A percentile compares a stretch with the other conserved stretches of the same genome.
phyloP scores from a whole-genome alignment of 2,797 vertebrate species.

The Hephaestus fuliginosus region DNA sequence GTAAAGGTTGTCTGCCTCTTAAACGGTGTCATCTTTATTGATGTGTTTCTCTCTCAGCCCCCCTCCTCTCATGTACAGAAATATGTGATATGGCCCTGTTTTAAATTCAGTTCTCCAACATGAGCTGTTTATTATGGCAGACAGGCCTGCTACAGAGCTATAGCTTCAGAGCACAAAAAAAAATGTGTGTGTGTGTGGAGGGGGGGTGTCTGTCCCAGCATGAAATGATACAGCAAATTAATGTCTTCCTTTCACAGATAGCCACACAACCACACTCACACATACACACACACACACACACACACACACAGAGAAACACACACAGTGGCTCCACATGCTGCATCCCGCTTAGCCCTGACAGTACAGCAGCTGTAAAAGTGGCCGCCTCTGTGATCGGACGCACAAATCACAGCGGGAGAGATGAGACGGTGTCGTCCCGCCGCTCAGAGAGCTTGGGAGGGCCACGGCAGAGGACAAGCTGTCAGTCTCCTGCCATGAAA shows the following conservation, averaged over 20 bases:
- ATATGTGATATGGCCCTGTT: constrained; percentile 83
- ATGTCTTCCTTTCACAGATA: constrained; percentile 83
- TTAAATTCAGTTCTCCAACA: constrained; percentile 85
- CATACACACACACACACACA: constrained; percentile 41
- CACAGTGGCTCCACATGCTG: constrained; percentile 68
- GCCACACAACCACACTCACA: constrained; percentile 63
- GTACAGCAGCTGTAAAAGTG: constrained; percentile 82
- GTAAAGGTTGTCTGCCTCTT: constrained; percentile 90
- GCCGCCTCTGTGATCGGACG: constrained; percentile 74
- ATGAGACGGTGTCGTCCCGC: constrained; percentile 61
- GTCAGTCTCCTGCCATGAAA: constrained; percentile 69
- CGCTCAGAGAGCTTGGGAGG: constrained; percentile 50
- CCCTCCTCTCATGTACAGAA: constrained; percentile 72
- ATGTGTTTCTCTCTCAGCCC: constrained; percentile 78
- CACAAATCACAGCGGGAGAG: constrained; percentile 84
- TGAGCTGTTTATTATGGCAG: constrained; percentile 85
- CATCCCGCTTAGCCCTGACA: constrained; percentile 77
- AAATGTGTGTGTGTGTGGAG: constrained; percentile 15
- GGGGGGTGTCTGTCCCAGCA: constrained; percentile 70
- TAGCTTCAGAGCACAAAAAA: constrained; percentile 47
- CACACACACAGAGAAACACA: constrained; percentile 62
- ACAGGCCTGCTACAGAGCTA: constrained; percentile 69
- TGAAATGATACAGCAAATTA: constrained; percentile 86
- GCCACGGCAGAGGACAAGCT: constrained; percentile 74
- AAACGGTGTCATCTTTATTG: constrained; percentile 89